Percentiles rank a stretch among this genome's conserved stretches.
Conservation (phyloP, 2,888 invertebrate genomes). For the Tuta absoluta region DNA sequence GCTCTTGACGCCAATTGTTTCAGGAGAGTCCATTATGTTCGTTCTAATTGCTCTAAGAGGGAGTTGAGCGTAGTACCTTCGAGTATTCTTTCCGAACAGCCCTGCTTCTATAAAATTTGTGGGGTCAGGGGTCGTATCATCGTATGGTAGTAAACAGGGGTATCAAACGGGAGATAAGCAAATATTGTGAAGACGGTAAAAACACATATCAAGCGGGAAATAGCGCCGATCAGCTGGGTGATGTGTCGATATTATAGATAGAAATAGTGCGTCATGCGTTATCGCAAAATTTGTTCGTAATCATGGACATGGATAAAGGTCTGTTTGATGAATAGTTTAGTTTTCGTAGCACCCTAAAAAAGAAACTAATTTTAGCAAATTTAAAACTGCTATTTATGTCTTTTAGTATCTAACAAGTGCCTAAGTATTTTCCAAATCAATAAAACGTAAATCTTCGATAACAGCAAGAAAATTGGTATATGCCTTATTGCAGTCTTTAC, state of each 20-base stretch:
- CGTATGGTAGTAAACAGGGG: constrained; percentile 1
- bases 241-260: background rate
- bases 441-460: background rate
- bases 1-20: background rate
- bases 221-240: background rate
- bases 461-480: background rate
- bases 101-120: background rate
- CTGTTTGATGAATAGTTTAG: background rate
- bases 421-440: too few species aligned
- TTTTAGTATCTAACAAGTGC: too few species aligned
- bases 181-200: background rate
- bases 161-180: background rate
- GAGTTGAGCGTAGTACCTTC: background rate
- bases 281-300: background rate
- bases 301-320: background rate
- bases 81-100: constrained; percentile 3
- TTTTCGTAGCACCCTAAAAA: background rate
- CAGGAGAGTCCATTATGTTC: background rate
- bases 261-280: background rate
- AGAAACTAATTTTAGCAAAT: background rate
- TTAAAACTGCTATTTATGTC: too few species aligned
- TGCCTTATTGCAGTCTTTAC: background rate
- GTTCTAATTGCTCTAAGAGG: background rate
- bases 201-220: background rate
- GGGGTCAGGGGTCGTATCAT: constrained; percentile 7